Conservation (phyloP, 37 sponge, comb jelly and placozoan genomes). For the Axinella damicornis region DNA sequence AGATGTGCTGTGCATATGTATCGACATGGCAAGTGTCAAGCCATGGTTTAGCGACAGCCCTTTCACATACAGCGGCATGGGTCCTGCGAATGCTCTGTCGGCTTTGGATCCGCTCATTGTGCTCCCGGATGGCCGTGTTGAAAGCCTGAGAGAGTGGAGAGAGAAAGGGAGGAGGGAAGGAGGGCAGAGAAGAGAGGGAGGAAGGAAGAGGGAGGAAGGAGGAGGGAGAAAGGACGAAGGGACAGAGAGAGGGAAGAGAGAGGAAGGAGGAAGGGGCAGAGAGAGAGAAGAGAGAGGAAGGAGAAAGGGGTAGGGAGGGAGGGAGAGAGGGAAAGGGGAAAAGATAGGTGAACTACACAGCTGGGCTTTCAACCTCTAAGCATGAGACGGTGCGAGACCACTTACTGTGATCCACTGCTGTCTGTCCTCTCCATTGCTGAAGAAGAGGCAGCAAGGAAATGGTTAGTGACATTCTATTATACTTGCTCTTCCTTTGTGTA, state of each 20-base stretch:
- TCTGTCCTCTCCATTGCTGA: slow-evolving; percentile 16
- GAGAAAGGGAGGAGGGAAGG: neutral
- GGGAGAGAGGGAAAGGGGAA: too few relatives aligned
- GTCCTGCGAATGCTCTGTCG: neutral
- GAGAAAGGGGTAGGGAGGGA: neutral
- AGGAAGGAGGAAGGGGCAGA: neutral
- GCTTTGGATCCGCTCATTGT: slow-evolving; percentile 8
- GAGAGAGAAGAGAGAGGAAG: neutral
- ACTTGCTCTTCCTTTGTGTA: too few relatives aligned
- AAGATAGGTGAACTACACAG: too few relatives aligned
- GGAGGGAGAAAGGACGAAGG: too few relatives aligned
- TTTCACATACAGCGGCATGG: neutral
- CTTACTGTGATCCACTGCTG: slow-evolving; percentile 11
- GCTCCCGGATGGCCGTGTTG: slow-evolving; percentile 56
- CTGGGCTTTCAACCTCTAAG: too few relatives aligned
- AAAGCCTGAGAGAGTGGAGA: slow-evolving; percentile 14
- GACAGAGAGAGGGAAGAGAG: neutral
- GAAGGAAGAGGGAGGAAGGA: too few relatives aligned
- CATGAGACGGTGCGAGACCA: neutral
- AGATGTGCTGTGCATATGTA: too few relatives aligned
- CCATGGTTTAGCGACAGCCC: neutral
- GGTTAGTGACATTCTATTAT: too few relatives aligned
- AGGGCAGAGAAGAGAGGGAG: neutral
- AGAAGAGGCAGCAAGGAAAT: too few relatives aligned
- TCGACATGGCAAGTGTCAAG: too few relatives aligned